These are phyloP conservation scores for Sebastes aleutianus DNA, from an alignment of 2,797 vertebrate genomes.

Conservation along the genomic window DNA sequence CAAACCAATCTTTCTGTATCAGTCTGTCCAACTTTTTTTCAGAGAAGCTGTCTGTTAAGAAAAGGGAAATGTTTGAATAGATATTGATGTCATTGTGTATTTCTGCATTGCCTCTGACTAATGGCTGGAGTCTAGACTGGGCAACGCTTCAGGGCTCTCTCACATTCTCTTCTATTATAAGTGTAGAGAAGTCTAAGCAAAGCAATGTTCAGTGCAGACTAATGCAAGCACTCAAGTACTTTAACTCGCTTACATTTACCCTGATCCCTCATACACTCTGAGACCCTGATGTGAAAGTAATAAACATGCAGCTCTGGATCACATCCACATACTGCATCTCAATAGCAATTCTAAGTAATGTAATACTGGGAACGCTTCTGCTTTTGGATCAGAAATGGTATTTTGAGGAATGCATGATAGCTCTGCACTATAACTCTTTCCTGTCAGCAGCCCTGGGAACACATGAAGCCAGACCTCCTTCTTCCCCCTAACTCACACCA, in stretches of 20 bases:
- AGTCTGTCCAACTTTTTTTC: background rate
- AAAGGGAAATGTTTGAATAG: background rate
- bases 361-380: constrained; percentile 30
- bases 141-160: background rate
- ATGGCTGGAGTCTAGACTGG: background rate
- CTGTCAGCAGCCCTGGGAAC: constrained; percentile 26
- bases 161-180: background rate
- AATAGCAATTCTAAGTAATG: constrained; percentile 23
- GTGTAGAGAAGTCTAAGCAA: background rate
- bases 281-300: constrained; percentile 10
- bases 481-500: background rate
- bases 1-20: background rate
- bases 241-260: background rate
- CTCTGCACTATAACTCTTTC: constrained; percentile 2
- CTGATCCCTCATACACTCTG: constrained; percentile 10
- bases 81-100: background rate
- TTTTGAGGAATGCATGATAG: constrained; percentile 17
- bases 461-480: constrained; percentile 1
- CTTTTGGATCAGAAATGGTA: constrained; percentile 27
- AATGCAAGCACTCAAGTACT: background rate
- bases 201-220: background rate
- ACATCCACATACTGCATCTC: background rate
- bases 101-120: background rate
- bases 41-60: background rate
- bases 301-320: constrained; percentile 27